These are phyloP conservation scores for Mactra quadrangularis DNA, from an alignment of 1,140 invertebrate genomes.

Conservation along the genomic window DNA sequence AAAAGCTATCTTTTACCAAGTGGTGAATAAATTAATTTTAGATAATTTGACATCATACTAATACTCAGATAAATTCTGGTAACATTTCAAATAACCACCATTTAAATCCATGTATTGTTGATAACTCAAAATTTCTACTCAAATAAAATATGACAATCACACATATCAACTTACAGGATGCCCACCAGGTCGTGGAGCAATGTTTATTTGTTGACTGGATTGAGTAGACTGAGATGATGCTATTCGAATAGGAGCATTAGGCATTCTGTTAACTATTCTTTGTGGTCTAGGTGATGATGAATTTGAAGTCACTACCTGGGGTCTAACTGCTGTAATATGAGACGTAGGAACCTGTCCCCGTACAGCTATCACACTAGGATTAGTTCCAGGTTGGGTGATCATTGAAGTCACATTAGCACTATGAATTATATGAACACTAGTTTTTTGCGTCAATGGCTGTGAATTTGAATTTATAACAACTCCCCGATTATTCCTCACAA, in stretches of 20 bases:
- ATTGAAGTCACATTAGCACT: constrained; percentile 54
- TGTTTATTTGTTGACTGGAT: constrained; percentile 54
- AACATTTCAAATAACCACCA: too few relatives aligned
- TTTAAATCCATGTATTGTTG: too few relatives aligned
- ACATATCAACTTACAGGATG: constrained; percentile 40
- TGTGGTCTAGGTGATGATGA: constrained; percentile 53
- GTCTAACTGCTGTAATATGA: constrained; percentile 56
- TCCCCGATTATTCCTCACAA: constrained; percentile 50
- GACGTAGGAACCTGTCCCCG: constrained; percentile 46
- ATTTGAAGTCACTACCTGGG: constrained; percentile 58
- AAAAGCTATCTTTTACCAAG: too few relatives aligned
- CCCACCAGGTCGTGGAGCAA: constrained; percentile 57
- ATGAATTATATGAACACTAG: constrained; percentile 62
- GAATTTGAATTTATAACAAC: constrained; percentile 48
- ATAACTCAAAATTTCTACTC: too few relatives aligned
- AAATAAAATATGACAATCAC: too few relatives aligned
- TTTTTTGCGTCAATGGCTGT: constrained; percentile 57
- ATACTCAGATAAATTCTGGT: too few relatives aligned
- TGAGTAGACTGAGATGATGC: constrained; percentile 42
- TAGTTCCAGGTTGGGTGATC: constrained; percentile 42
- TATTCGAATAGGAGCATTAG: constrained; percentile 54
- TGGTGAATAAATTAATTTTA: too few relatives aligned
- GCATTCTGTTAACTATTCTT: constrained; percentile 59
- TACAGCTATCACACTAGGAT: constrained; percentile 56
- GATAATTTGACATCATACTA: too few relatives aligned